These are phyloP conservation scores for Palythoa grandis DNA, from an alignment of 92 coral and sea anemone genomes.

Conservation along the genomic window DNA sequence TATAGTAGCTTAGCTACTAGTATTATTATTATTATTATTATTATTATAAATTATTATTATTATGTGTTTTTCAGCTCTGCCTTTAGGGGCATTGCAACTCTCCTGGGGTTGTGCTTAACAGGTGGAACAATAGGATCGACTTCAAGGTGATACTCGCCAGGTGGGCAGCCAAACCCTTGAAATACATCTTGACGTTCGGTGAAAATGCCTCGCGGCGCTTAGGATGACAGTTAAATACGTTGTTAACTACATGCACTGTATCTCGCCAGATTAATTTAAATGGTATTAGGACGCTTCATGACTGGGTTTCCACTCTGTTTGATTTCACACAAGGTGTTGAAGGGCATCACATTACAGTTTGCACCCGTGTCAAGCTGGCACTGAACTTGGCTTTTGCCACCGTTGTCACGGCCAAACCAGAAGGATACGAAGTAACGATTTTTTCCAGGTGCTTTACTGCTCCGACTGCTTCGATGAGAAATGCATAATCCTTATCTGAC, in stretches of 20 bases:
- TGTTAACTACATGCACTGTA: constrained; percentile 41
- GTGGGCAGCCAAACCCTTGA: constrained; percentile 26
- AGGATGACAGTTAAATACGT: background rate
- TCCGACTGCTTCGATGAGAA: too few species aligned
- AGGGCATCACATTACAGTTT: too few species aligned
- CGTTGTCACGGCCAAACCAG: background rate
- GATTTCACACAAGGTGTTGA: too few species aligned
- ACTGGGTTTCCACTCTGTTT: too few species aligned
- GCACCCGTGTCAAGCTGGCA: too few species aligned
- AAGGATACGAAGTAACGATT: constrained; percentile 21
- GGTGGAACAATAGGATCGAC: constrained; percentile 6
- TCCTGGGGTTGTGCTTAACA: constrained; percentile 30
- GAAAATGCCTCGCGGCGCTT: constrained; percentile 26
- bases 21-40: too few species aligned
- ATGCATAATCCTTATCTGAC: too few species aligned
- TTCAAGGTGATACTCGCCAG: constrained; percentile 36
- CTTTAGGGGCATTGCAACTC: constrained; percentile 24
- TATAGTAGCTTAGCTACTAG: constrained; percentile 39
- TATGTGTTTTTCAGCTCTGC: background rate
- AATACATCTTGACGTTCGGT: constrained; percentile 35
- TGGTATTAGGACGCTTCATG: too few species aligned
- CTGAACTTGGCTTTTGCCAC: too few species aligned
- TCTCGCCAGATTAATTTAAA: too few species aligned
- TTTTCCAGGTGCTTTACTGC: too few species aligned
- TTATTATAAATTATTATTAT: too few species aligned